Base-by-base conservation (phyloP, 2,888 invertebrate genomes). In the Bugula neritina region DNA sequence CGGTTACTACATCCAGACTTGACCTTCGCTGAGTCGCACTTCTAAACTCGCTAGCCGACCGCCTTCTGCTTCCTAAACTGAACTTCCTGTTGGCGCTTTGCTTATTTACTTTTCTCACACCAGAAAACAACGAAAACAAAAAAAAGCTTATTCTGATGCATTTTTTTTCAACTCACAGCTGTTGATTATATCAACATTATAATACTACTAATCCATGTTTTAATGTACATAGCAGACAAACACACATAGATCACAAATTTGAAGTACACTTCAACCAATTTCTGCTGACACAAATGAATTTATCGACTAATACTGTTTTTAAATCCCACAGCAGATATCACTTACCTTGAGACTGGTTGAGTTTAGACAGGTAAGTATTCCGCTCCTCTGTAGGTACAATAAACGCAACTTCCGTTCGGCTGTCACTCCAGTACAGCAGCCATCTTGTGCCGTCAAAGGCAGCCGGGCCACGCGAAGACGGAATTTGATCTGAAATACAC, bases 351-450 rank as follows among this genome's bases (percentile, higher is more conserved):
- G 17, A 10, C 17, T 17, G 5, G 43, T 43, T 43, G 43, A 43
- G 43, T 43, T 43, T 43, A 43, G 43, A 43, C 17, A 63, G 3
- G 31, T 31, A 31, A 17, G 27, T 27, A 5, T 31, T 27, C 31
- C 63, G 79, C 27, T 80, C 79, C 1, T 77, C 77, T 3, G 83
- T 82, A 0, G 98, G 97, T 71, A 97, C 92, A 25, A 98, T 90
- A 85, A 98, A 96, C 0, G 96, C 94, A 72, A 98, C 90, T 87
- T 99, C 98, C 1, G 93, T 91, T 70, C 90, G 91, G 0, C 93
- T 92, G 84, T 97, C 96, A 0, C 95, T 92, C 96, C 96, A 97
- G 84, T 96, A 97, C 0, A 97, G 86, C 1, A 94, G 90, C 83
- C 91, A 90, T 73, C 90, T 89, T 72, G 90, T 88, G 0, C 94